phyloP scores from a whole-genome alignment of 2,888 invertebrate species.

The Galeruca laticollis region DNA sequence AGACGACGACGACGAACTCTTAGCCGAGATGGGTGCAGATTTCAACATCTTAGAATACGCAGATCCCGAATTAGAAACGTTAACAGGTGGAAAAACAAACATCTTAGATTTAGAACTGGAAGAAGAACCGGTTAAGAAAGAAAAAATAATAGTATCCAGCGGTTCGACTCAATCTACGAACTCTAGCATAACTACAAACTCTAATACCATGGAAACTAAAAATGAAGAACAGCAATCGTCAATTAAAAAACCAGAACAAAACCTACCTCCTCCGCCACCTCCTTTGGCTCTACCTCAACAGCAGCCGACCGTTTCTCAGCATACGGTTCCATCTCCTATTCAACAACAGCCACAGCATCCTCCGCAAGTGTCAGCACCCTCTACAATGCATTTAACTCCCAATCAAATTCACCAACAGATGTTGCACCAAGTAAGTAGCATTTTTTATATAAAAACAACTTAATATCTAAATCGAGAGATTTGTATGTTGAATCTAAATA shows the following conservation, averaged over 20 bases:
- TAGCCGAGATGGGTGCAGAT: constrained; percentile 93
- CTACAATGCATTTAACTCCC: constrained; percentile 57
- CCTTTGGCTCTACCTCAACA: constrained; percentile 32
- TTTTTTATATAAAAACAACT: no score
- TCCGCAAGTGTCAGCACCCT: constrained; percentile 45
- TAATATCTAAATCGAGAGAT: no score
- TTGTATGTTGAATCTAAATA: no score
- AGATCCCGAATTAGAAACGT: constrained; percentile 90
- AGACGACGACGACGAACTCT: constrained; percentile 87
- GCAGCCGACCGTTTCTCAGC: constrained; percentile 28
- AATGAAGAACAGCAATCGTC: constrained; percentile 35
- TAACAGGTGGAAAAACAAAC: constrained; percentile 85
- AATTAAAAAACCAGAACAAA: constrained; percentile 28
- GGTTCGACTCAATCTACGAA: constrained; percentile 31
- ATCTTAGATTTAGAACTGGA: constrained; percentile 87
- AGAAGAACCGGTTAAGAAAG: constrained; percentile 79
- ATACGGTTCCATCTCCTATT: constrained; percentile 35
- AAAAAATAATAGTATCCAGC: constrained; percentile 66
- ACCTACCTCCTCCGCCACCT: constrained; percentile 25
- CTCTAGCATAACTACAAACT: constrained; percentile 20
- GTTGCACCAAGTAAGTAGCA: constrained; percentile 66
- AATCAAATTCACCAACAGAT: constrained; percentile 70
- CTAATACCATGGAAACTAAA: constrained; percentile 39
- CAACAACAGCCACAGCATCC: constrained; percentile 43
- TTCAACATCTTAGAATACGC: constrained; percentile 97